Evolutionary conservation across 2,888 invertebrate species (phyloP).

Genomic region (Microplitis manilae): DNA sequence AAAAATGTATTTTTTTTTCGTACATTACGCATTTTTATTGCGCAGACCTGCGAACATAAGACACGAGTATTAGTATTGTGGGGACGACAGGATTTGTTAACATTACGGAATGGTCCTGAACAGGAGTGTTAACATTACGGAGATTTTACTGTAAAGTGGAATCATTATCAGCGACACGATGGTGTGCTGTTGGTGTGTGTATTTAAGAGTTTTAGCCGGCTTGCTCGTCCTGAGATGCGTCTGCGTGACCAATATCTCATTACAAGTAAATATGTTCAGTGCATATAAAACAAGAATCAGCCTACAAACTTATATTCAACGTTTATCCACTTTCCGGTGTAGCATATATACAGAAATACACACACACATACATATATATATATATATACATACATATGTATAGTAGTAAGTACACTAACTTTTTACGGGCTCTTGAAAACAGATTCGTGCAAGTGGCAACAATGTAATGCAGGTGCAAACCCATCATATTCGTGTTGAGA

Average conservation of each 20-base stretch:
- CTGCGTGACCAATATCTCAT: slow-evolving; percentile 18
- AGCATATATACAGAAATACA: background rate
- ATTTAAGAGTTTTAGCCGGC: background rate
- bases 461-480: slow-evolving; percentile 26
- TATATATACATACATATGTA: background rate
- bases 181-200: background rate
- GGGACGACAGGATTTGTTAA: no score
- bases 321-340: background rate
- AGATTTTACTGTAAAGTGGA: no score
- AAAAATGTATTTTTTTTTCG: no score
- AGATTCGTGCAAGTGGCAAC: slow-evolving; percentile 3
- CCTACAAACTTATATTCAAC: background rate
- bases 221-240: background rate
- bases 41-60: no score
- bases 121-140: no score
- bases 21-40: no score
- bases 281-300: background rate
- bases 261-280: background rate
- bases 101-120: no score
- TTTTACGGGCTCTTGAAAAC: background rate
- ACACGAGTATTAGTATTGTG: no score
- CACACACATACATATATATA: no score
- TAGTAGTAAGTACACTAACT: background rate
- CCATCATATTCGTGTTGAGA: slow-evolving; percentile 2
- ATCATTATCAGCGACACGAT: slow-evolving; percentile 6